Evolutionary conservation across 2,888 invertebrate species (phyloP).

Genomic region (Parasteatoda lunata): DNA sequence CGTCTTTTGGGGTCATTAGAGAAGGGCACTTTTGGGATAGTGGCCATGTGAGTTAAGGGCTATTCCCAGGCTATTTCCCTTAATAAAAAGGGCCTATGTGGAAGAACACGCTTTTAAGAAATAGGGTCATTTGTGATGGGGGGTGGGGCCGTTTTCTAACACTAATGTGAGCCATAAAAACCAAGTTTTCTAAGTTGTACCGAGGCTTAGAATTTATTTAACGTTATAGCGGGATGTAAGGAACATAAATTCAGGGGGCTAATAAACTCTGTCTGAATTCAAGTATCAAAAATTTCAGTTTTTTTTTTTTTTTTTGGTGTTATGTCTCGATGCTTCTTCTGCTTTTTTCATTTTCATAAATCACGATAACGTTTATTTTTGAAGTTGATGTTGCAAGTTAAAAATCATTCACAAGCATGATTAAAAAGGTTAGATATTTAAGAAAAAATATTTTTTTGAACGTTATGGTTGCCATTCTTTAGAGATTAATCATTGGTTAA

Average conservation of each 20-base stretch:
- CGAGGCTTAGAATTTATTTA: conserved; percentile 50
- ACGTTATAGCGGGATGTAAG: conserved; percentile 19
- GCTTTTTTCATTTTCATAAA: background rate
- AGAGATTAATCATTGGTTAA: no score
- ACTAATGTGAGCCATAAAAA: conserved; percentile 40
- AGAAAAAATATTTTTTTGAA: no score
- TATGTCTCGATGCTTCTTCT: background rate
- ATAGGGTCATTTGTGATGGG: conserved; percentile 45
- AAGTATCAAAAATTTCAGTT: background rate
- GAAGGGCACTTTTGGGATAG: conserved; percentile 27
- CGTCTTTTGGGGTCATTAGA: conserved; percentile 40
- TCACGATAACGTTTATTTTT: no score
- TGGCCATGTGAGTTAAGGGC: conserved; percentile 11
- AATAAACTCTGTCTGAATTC: conserved; percentile 18
- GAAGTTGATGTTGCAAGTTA: no score
- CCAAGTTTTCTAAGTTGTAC: conserved; percentile 21
- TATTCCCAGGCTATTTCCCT: conserved; percentile 27
- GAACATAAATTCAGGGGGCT: conserved; percentile 38
- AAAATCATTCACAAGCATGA: no score
- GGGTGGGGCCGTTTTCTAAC: background rate
- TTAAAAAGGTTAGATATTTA: no score
- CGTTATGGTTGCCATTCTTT: no score
- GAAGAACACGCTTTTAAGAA: conserved; percentile 30
- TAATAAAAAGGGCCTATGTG: conserved; percentile 46
- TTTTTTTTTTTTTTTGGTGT: background rate